phyloP scores from a whole-genome alignment of 2,797 vertebrate species.

The Betta splendens region DNA sequence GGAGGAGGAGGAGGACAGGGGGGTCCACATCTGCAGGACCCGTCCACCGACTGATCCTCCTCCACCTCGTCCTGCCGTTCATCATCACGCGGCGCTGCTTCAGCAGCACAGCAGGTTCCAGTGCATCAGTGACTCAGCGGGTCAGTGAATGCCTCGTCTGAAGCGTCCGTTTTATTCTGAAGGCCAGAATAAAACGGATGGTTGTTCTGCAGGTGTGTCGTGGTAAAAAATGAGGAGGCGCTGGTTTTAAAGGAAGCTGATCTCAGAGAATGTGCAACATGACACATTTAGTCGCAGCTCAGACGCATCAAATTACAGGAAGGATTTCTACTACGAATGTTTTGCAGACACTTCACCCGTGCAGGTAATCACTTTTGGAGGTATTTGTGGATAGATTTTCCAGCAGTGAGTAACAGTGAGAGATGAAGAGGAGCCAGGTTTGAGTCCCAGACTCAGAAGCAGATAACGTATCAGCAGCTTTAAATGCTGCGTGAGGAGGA shows the following conservation, averaged over 20 bases:
- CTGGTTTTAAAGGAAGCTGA: neutral
- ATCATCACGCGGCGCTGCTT: constrained; percentile 12
- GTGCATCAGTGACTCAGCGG: too few relatives aligned
- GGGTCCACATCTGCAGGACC: too few relatives aligned
- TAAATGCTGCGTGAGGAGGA: neutral
- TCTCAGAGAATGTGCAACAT: constrained; percentile 6
- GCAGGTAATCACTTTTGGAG: neutral
- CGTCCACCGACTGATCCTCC: constrained; percentile 24
- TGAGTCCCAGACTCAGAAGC: neutral
- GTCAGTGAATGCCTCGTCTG: neutral
- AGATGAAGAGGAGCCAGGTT: neutral
- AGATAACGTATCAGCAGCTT: neutral
- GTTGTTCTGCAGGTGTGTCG: constrained; percentile 8
- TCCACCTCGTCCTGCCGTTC: neutral
- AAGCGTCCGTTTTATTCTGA: neutral
- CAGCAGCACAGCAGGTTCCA: constrained; percentile 1
- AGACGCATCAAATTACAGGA: constrained; percentile 18
- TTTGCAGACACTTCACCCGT: neutral
- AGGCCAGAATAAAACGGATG: constrained; percentile 29
- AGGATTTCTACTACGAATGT: constrained; percentile 3
- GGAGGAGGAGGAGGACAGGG: too few relatives aligned
- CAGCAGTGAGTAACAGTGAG: neutral
- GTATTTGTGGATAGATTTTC: neutral
- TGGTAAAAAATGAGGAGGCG: constrained; percentile 8
- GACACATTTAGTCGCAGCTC: constrained; percentile 12